phyloP scores from a whole-genome alignment of 2,113 vertebrate genomes.

The Vireo altiloquus region DNA sequence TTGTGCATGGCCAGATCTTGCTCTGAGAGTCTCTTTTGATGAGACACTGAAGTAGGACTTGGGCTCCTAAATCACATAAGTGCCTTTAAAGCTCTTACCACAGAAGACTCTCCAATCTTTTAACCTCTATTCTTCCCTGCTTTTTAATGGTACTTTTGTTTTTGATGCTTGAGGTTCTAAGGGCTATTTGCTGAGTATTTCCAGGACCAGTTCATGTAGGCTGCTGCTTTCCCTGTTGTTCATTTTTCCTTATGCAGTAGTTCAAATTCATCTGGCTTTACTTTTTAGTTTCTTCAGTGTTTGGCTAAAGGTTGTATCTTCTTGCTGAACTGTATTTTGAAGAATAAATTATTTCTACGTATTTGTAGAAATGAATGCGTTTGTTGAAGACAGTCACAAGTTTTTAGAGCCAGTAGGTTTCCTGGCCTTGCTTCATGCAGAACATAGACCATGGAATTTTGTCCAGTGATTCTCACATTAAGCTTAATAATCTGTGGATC shows the following conservation, averaged over 20 bases:
- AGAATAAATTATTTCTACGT: not conserved
- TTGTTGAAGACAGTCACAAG: not conserved
- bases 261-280: not conserved
- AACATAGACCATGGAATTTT: not conserved
- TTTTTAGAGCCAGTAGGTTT: not conserved
- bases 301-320: not conserved
- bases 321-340: not conserved
- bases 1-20: not conserved
- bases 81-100: not conserved
- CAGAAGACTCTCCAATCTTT: not conserved
- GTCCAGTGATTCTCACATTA: not conserved
- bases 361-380: not conserved
- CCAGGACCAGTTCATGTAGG: not conserved
- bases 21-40: not conserved
- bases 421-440: not conserved
- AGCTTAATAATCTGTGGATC: conserved; percentile 7
- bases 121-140: not conserved
- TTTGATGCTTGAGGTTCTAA: not conserved
- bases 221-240: not conserved
- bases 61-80: not conserved
- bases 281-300: not conserved
- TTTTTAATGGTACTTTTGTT: not conserved
- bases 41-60: not conserved
- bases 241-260: not conserved
- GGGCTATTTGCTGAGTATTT: not conserved